Evolutionary conservation across 1,140 invertebrate genomes (phyloP).

Genomic region (Pseudomyrmex cubaensis): DNA sequence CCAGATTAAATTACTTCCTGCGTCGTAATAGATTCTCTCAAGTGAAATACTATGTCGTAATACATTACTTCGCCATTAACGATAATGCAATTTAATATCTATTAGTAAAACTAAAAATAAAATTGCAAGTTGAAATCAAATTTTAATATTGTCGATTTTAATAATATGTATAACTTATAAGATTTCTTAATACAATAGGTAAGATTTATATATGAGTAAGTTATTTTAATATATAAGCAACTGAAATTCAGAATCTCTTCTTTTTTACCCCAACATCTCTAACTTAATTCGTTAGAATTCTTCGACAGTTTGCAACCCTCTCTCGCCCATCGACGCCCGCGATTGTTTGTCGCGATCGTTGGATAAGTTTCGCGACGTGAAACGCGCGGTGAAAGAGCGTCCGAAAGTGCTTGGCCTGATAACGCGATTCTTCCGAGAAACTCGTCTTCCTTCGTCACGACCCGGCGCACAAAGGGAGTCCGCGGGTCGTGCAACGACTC

Average conservation of each 20-base stretch:
- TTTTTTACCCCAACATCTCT: not conserved
- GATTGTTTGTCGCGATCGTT: slow-evolving; percentile 48
- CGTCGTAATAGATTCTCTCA: slow-evolving; percentile 21
- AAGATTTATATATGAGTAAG: too few relatives aligned
- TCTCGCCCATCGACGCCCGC: not conserved
- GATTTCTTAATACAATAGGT: not conserved
- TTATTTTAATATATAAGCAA: too few relatives aligned
- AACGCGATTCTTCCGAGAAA: slow-evolving; percentile 37
- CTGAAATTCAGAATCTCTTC: not conserved
- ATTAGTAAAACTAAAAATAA: too few relatives aligned
- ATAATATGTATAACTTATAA: not conserved
- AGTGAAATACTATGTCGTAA: slow-evolving; percentile 1
- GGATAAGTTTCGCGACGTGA: slow-evolving; percentile 46
- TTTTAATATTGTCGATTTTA: too few relatives aligned
- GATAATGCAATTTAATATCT: slow-evolving; percentile 29
- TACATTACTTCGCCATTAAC: slow-evolving; percentile 31
- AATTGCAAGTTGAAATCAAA: too few relatives aligned
- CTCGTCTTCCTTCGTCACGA: slow-evolving; percentile 30
- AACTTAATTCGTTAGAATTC: not conserved
- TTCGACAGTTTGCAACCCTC: not conserved
- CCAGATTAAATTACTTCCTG: slow-evolving; percentile 46
- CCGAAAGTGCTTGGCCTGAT: not conserved
- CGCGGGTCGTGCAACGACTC: slow-evolving; percentile 48
- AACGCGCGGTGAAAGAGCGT: not conserved
- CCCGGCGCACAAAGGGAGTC: slow-evolving; percentile 19